phyloP scores from a whole-genome alignment of 1,140 invertebrate genomes.

The Sarcophaga bullata region DNA sequence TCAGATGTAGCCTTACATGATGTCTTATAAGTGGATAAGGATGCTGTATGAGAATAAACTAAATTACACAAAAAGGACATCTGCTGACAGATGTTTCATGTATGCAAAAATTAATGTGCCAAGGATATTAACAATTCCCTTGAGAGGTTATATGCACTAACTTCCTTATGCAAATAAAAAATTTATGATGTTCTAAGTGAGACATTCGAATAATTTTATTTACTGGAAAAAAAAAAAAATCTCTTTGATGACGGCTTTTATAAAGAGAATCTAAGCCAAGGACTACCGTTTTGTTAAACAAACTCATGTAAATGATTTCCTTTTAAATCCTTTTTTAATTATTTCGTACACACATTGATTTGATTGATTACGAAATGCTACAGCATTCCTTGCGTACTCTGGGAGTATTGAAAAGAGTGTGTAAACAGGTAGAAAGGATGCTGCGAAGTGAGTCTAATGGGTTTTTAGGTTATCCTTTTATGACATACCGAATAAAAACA shows the following conservation, averaged over 20 bases:
- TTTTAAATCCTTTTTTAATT: constrained; percentile 25
- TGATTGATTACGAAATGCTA: constrained; percentile 35
- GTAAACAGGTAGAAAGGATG: constrained; percentile 24
- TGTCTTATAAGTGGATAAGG: too few relatives aligned
- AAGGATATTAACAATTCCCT: too few relatives aligned
- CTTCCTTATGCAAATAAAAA: too few relatives aligned
- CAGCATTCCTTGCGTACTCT: neutral
- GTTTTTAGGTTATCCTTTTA: neutral
- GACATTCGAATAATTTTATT: too few relatives aligned
- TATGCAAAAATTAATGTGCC: too few relatives aligned
- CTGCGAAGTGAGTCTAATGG: neutral
- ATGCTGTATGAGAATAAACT: too few relatives aligned
- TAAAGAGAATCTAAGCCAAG: neutral
- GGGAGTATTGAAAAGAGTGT: neutral
- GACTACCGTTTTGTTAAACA: constrained; percentile 40
- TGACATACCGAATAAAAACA: neutral
- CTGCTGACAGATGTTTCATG: too few relatives aligned
- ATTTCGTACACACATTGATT: constrained; percentile 23
- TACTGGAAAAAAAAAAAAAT: too few relatives aligned
- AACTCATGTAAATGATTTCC: neutral
- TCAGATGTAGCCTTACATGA: too few relatives aligned
- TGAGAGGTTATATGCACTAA: too few relatives aligned
- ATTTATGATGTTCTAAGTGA: too few relatives aligned
- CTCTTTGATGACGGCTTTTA: neutral
- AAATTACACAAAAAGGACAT: too few relatives aligned